phyloP scores from a whole-genome alignment of 2,797 vertebrate species.

The Eospalax fontanierii region DNA sequence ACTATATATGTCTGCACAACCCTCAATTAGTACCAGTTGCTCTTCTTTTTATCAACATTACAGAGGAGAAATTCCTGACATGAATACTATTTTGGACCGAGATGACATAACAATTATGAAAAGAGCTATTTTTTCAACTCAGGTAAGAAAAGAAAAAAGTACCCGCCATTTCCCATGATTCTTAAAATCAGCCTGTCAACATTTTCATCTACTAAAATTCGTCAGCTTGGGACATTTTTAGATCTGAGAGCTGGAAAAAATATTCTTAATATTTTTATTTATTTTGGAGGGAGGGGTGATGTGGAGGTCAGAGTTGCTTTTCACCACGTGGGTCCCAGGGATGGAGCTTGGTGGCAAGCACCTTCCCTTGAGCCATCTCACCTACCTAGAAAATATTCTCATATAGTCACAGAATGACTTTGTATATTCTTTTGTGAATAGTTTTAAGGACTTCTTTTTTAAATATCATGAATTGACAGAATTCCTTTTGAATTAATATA shows the following conservation, averaged over 20 bases:
- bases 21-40: background rate
- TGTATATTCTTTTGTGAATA: background rate
- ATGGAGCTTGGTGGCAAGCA: background rate
- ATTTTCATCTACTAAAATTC: background rate
- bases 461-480: background rate
- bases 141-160: conserved; percentile 90
- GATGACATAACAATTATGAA: conserved; percentile 98
- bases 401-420: background rate
- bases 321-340: background rate
- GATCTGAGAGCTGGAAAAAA: background rate
- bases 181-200: background rate
- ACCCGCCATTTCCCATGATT: background rate
- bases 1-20: background rate
- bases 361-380: background rate
- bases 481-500: background rate
- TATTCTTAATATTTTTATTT: background rate
- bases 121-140: conserved; percentile 97
- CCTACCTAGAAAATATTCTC: background rate
- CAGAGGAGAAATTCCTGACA: conserved; percentile 97
- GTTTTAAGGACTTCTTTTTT: background rate
- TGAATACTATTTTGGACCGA: conserved; percentile 96
- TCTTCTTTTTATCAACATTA: conserved; percentile 67
- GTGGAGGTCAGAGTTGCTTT: background rate
- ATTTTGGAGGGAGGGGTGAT: background rate
- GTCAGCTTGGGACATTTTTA: conserved; percentile 4